Conservation (phyloP, 2,888 invertebrate species). For the Thyatira batis region DNA sequence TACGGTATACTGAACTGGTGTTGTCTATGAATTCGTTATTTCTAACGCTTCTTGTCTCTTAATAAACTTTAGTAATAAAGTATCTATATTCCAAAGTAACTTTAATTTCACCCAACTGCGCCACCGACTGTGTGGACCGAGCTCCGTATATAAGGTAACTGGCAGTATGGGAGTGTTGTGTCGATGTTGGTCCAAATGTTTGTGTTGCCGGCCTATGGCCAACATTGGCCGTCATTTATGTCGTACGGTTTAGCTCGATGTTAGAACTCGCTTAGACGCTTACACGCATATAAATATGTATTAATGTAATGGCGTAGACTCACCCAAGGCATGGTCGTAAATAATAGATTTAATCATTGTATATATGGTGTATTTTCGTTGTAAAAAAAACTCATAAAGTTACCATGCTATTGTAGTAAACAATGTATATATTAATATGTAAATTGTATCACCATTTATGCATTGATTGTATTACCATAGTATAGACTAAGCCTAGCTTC, state of each 20-base stretch:
- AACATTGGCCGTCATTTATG: constrained; percentile 50
- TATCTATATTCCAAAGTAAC: constrained; percentile 80
- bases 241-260: constrained; percentile 70
- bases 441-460: constrained; percentile 28
- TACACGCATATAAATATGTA: constrained; percentile 47
- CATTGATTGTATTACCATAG: constrained; percentile 31
- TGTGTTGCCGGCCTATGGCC: constrained; percentile 41
- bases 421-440: constrained; percentile 11
- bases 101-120: constrained; percentile 77
- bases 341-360: constrained; percentile 17
- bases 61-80: constrained; percentile 77
- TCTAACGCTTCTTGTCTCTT: constrained; percentile 73
- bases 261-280: constrained; percentile 71
- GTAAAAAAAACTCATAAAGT: background rate
- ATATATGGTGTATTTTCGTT: constrained; percentile 24
- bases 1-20: constrained; percentile 26
- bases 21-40: constrained; percentile 40
- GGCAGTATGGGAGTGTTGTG: constrained; percentile 52
- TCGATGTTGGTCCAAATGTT: constrained; percentile 62
- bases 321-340: constrained; percentile 12
- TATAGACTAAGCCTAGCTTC: constrained; percentile 23
- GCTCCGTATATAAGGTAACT: constrained; percentile 75
- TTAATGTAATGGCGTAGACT: constrained; percentile 31
- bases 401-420: constrained; percentile 13
- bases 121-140: constrained; percentile 68